Conservation (phyloP, 2,113 vertebrate species). For the Castor canadensis region DNA sequence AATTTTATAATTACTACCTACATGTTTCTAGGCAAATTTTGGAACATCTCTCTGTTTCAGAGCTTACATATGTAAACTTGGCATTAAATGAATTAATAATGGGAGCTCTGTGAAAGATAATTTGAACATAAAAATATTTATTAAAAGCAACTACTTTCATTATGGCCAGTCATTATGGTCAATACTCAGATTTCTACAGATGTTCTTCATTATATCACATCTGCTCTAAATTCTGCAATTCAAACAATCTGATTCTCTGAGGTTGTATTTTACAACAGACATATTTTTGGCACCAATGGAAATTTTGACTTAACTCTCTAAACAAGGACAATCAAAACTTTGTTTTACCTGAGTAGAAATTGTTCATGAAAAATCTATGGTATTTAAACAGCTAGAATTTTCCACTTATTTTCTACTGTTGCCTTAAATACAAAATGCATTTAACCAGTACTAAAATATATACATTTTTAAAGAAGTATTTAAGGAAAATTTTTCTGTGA, state of each 20-base stretch:
- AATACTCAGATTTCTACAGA: neutral
- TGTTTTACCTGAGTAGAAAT: neutral
- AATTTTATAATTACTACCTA: no score
- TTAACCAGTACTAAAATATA: neutral
- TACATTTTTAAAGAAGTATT: conserved; percentile 12
- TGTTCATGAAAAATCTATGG: neutral
- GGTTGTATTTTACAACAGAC: neutral
- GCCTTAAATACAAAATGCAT: neutral
- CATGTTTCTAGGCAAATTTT: no score
- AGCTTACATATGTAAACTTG: no score
- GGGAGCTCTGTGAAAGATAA: neutral
- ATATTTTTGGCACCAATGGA: neutral
- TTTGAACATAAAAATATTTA: neutral
- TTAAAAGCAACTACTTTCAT: neutral
- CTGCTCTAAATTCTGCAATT: neutral
- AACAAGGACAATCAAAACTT: neutral
- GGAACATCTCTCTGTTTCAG: no score
- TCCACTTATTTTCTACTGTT: neutral
- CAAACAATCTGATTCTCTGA: neutral
- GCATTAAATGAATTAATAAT: neutral
- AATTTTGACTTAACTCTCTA: neutral
- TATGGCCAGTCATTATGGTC: neutral
- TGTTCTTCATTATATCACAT: neutral
- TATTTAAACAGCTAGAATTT: neutral
- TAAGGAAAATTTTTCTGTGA: neutral